Evolutionary conservation across 1,140 invertebrate species (phyloP).

Genomic region (Drosophila pandora): DNA sequence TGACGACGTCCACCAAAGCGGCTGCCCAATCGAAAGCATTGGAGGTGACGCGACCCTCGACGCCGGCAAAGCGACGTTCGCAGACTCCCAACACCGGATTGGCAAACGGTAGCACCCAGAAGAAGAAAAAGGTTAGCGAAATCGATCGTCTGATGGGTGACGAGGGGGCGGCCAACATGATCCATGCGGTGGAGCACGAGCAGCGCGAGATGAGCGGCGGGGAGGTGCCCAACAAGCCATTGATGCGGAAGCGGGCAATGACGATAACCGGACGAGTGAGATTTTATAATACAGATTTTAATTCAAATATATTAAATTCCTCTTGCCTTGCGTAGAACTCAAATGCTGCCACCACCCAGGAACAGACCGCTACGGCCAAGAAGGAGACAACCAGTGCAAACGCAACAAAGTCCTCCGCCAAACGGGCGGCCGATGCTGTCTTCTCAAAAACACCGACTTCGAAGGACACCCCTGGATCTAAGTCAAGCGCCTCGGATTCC

Average conservation of each 20-base stretch:
- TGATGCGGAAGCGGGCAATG: slow-evolving; percentile 84
- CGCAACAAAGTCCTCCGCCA: slow-evolving; percentile 9
- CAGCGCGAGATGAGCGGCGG: slow-evolving; percentile 63
- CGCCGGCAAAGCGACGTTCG: slow-evolving; percentile 59
- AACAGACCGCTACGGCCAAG: slow-evolving; percentile 15
- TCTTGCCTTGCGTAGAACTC: neutral
- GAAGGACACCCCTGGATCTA: neutral
- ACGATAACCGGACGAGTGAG: slow-evolving; percentile 84
- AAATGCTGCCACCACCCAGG: neutral
- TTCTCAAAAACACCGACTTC: slow-evolving; percentile 22
- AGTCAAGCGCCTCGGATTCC: slow-evolving; percentile 85
- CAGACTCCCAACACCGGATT: slow-evolving; percentile 56
- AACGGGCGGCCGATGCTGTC: slow-evolving; percentile 17
- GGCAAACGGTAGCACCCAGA: slow-evolving; percentile 56
- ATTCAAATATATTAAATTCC: neutral
- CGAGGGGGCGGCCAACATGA: slow-evolving; percentile 93
- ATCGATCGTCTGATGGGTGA: slow-evolving; percentile 91
- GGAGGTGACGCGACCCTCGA: neutral
- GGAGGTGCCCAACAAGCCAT: slow-evolving; percentile 83
- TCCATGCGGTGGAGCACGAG: slow-evolving; percentile 89
- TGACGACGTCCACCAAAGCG: slow-evolving; percentile 5
- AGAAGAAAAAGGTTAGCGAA: slow-evolving; percentile 87
- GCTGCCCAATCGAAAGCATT: slow-evolving; percentile 13
- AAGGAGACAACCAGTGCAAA: slow-evolving; percentile 72
- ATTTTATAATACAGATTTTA: neutral